Evolutionary conservation across 2,113 vertebrate species (phyloP), one percentile per base, ranked within the genome.

Genomic region (Glaucidium brasilianum): DNA sequence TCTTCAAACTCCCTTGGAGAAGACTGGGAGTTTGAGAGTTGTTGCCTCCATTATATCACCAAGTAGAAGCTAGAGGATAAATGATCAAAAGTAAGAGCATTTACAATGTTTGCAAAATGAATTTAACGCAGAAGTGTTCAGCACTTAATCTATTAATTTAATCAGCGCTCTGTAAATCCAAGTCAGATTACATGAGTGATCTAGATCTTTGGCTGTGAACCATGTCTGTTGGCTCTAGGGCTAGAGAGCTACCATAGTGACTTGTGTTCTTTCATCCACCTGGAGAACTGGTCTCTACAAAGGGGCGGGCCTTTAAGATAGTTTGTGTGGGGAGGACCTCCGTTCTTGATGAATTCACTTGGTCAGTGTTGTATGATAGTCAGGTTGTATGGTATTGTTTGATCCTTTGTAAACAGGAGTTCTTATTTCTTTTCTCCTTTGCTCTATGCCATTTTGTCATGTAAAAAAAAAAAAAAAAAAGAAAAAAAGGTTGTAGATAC

Each of bases 261-360:
- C 23, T 17, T 12, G 3, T 1, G 1, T 18, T 59, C 72, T 86
- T 15, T 4, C 16, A 35, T 34, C 6, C 5, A 5, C 10, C 22
- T 78, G 32, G 27, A 62, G 16, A 81, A 20, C 5, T 8, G 22
- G 5, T 55, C 4, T 11, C 39, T 66, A 7, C 19, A 23, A 0
- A 4, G 9, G 6, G 6, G 8, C 3, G 10, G 14, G 67, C 53
- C 34, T 67, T 68, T 32, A 60, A 75, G 22, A 13, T 9, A 17
- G 12, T 22, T 26, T 69, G 2, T 25, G 4, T 39, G 22, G 21
- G n/a, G 14, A 47, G 19, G n/a, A 63, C 6, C 15, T 60, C 4
- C 29, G 27, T 19, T 47, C 37, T 85, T 8, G 3, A 8, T 78
- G 11, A 10, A 68, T 9, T 83, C 39, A 35, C 32, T 59, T 62